Evolutionary conservation across 2,888 invertebrate species (phyloP), one percentile per base, ranked within the genome.

Genomic region (Schizotus pectinicornis): DNA sequence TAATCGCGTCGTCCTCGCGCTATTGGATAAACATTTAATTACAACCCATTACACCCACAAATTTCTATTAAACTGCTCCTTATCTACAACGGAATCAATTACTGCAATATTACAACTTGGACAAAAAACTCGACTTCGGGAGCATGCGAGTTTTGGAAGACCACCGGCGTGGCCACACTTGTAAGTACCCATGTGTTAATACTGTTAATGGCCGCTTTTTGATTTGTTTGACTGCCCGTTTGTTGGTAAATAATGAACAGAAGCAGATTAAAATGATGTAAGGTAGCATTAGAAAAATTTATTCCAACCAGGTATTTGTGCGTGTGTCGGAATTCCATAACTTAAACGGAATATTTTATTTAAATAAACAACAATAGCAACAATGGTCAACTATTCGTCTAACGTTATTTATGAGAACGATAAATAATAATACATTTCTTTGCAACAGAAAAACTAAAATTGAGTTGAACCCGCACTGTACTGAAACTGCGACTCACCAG

Each of bases 131-230:
- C 36, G 22, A 22, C 5, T 22, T 22, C 22, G 22, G 22, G 22
- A 22, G 22, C 22, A 22, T 22, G 22, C 22, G 22, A 22, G 22
- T 35, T 35, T n/a, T 2, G 36, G 11, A 35, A 11, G 43, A 43
- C 43, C 43, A 43, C 43, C 43, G 33, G 31, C 8, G 43, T 43
- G 32, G 43, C 6, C 12, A 43, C 22, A 22, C 13, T 9, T 43
- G 22, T n/a, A 31, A 43, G 43, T 43, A 12, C 31, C 13, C 33
- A 43, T 43, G 43, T 43, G 43, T 43, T 43, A 43, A 43, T 43
- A 31, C 22, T 22, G 22, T 22, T 22, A 22, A 22, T 22, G 22
- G 43, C 9, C 22, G 43, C 30, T 32, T 22, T 31, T 43, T 43
- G 43, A 43, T 43, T 43, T 43, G 43, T 43, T 43, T 32, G 43